These are phyloP conservation scores for Nymphicus hollandicus DNA, from an alignment of 2,113 vertebrate genomes.

Conservation along the genomic window DNA sequence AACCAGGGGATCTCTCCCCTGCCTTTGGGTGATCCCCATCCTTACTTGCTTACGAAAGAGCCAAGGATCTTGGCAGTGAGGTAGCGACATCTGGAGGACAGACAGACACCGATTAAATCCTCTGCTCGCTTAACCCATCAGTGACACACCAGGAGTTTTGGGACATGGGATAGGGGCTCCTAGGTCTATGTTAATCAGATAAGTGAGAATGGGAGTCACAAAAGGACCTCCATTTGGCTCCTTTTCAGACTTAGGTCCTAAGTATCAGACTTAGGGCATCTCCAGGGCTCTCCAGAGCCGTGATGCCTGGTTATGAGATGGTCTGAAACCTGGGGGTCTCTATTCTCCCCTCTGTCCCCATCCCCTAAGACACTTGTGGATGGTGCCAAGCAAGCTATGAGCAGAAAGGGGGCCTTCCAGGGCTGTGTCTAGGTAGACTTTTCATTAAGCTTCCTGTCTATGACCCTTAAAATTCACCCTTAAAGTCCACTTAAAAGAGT, in stretches of 20 bases:
- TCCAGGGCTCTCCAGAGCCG: background rate
- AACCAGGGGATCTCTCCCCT: background rate
- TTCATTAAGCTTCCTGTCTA: background rate
- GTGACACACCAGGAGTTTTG: background rate
- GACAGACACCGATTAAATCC: background rate
- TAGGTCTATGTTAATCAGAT: accelerated
- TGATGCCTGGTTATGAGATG: background rate
- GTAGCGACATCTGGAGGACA: slow-evolving; percentile 35
- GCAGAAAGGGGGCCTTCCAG: background rate
- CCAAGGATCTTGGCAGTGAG: background rate
- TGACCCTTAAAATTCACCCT: background rate
- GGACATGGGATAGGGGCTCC: no score
- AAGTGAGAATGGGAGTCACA: background rate
- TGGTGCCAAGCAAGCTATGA: background rate
- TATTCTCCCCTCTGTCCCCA: background rate
- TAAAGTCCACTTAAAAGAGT: background rate
- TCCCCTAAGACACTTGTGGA: background rate
- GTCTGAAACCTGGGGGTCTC: background rate
- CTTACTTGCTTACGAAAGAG: background rate
- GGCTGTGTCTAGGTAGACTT: background rate
- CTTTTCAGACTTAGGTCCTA: background rate
- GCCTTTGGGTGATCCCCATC: background rate
- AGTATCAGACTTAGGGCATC: background rate
- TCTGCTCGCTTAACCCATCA: background rate
- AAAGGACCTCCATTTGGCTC: background rate